Evolutionary conservation across 2,888 invertebrate genomes (phyloP), one percentile per base, ranked within the genome.

Genomic region (Phaedon cochleariae): DNA sequence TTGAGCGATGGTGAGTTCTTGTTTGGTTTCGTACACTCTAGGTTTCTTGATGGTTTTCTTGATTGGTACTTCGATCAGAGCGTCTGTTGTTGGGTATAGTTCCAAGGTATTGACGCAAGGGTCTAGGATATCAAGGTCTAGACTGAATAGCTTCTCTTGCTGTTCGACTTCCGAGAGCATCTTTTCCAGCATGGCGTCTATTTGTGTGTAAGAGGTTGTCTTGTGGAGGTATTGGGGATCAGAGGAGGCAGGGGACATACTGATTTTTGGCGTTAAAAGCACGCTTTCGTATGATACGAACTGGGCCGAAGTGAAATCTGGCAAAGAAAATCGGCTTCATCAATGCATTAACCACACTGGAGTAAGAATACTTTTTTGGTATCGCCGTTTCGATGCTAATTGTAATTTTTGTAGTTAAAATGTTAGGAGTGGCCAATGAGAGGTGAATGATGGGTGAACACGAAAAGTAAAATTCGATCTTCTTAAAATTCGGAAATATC

Each of bases 121-220:
- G 15, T 73, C 80, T 52, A 79, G 49, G 45, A 81, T 64, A 62
- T 81, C 80, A 37, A 81, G 69, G 69, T 83, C 81, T 64, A 81
- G 73, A 37, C 77, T 73, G 55, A 82, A 79, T 12, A 83, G 55
- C 64, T 80, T 75, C 66, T 83, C 81, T 72, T 83, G 81, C 64
- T 80, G 74, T 58, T 84, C 83, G 1, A 84, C 83, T 75, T 84
- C 83, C n/a, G 73, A 73, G 21, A 84, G 72, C 82, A 84, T 84
- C 60, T 79, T 78, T 58, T 84, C 84, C 34, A 85, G 72, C 75
- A 84, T 82, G 5, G 77, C 80, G 62, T 84, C 83, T 41, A 85
- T 82, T 74, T 84, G 79, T 51, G 80, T 78, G 62, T 84, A 83
- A 20, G 82, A 82, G 6, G 62, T 64, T 7, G 61, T 60, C 60